Conservation (phyloP, 2,113 vertebrate genomes). For the Noctilio leporinus region DNA sequence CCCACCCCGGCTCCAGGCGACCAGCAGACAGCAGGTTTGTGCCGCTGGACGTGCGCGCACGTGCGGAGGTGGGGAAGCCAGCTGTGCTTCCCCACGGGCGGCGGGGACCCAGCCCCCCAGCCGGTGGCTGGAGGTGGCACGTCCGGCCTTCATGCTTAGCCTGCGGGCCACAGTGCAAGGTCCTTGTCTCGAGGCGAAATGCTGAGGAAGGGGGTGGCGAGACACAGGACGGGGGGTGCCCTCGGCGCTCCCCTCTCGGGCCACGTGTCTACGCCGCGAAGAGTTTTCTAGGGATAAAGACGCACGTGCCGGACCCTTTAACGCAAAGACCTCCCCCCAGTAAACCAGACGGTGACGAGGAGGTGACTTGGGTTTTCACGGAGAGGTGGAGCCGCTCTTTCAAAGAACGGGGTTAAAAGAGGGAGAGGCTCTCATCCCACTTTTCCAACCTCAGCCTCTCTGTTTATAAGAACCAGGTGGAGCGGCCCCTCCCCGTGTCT, state of each 20-base stretch:
- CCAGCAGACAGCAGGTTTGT: conserved; percentile 69
- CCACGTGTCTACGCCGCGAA: too few relatives aligned
- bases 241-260: rapidly evolving
- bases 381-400: neutral
- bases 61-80: rapidly evolving
- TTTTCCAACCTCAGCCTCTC: neutral
- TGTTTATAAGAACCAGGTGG: neutral
- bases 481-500: neutral
- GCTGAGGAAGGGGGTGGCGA: neutral
- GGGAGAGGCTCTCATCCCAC: rapidly evolving
- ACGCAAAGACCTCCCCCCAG: neutral
- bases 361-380: rapidly evolving
- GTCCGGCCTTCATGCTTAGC: neutral
- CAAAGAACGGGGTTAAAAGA: neutral
- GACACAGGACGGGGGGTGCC: too few relatives aligned
- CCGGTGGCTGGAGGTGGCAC: neutral
- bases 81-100: neutral
- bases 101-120: too few relatives aligned
- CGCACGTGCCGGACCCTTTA: neutral
- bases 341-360: neutral
- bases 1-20: neutral
- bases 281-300: neutral
- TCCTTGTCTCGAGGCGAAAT: neutral
- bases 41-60: neutral
- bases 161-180: rapidly evolving